Evolutionary conservation across 1,140 invertebrate genomes (phyloP).

Genomic region (Lepidurus packardi): DNA sequence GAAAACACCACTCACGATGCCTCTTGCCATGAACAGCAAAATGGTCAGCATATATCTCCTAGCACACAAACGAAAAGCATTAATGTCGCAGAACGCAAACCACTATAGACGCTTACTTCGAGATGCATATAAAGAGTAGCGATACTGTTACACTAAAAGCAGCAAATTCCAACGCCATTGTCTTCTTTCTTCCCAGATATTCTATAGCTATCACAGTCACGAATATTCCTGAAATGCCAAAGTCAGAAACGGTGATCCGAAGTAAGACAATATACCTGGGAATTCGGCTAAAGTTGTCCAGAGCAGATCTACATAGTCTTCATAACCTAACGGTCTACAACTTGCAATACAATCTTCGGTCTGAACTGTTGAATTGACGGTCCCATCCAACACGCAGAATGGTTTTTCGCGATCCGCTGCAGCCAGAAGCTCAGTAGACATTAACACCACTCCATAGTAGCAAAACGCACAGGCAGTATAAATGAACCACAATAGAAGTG

Average conservation of each 20-base stretch:
- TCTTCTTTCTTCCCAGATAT: conserved; percentile 80
- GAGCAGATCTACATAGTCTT: conserved; percentile 78
- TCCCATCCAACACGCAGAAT: conserved; percentile 29
- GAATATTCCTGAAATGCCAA: conserved; percentile 64
- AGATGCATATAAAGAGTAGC: conserved; percentile 67
- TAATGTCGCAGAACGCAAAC: no score
- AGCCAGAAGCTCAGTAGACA: conserved; percentile 87
- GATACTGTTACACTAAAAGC: conserved; percentile 76
- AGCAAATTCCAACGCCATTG: conserved; percentile 89
- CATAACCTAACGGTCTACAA: conserved; percentile 62
- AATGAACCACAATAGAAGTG: conserved; percentile 85
- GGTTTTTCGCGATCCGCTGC: conserved; percentile 25
- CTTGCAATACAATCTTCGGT: conserved; percentile 57
- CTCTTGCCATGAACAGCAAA: conserved; percentile 80
- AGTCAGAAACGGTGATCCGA: conserved; percentile 2
- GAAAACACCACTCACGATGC: conserved; percentile 87
- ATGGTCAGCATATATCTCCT: conserved; percentile 73
- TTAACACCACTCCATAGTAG: conserved; percentile 90
- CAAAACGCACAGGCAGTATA: conserved; percentile 93
- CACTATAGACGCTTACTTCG: conserved; percentile 55
- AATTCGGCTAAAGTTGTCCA: conserved; percentile 95
- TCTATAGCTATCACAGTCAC: conserved; percentile 88
- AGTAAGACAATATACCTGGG: conserved; percentile 58
- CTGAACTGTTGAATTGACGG: conserved; percentile 43
- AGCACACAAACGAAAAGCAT: conserved; percentile 39